phyloP scores from a whole-genome alignment of 2,113 vertebrate genomes.

The Petrocephalus microphthalmus region DNA sequence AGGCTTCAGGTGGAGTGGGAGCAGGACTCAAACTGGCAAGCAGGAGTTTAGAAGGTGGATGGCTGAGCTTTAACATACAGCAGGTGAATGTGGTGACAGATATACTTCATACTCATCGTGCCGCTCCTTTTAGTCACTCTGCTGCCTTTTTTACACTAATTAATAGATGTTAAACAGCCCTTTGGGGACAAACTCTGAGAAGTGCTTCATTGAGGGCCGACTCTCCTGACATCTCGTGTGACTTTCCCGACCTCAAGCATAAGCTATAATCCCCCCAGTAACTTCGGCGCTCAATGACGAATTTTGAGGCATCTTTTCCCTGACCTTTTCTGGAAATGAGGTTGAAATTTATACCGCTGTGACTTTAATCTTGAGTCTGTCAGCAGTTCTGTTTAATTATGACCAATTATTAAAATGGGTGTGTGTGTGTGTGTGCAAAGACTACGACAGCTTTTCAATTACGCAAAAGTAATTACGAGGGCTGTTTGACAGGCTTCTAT shows the following conservation, averaged over 20 bases:
- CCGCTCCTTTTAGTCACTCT: not conserved
- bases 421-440: conserved; percentile 9
- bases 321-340: conserved; percentile 31
- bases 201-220: too few relatives aligned
- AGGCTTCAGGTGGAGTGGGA: not conserved
- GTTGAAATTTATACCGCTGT: conserved; percentile 27
- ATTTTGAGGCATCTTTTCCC: conserved; percentile 1
- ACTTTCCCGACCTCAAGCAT: not conserved
- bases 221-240: not conserved
- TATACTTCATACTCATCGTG: not conserved
- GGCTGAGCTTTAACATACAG: not conserved
- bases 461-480: conserved; percentile 34
- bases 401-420: conserved; percentile 20
- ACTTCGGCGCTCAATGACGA: not conserved
- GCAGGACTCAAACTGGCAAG: not conserved
- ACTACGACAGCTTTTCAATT: conserved; percentile 37
- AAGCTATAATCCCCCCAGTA: conserved; percentile 8
- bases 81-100: not conserved
- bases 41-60: not conserved
- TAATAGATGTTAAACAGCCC: conserved; percentile 6
- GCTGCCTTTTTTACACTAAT: not conserved
- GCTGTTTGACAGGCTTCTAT: conserved; percentile 8
- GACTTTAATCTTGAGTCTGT: conserved; percentile 35
- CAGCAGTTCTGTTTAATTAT: conserved; percentile 34
- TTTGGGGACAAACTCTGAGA: not conserved